Evolutionary conservation across 2,113 vertebrate genomes (phyloP).

Genomic region (Machaerirhynchus nigripectus): DNA sequence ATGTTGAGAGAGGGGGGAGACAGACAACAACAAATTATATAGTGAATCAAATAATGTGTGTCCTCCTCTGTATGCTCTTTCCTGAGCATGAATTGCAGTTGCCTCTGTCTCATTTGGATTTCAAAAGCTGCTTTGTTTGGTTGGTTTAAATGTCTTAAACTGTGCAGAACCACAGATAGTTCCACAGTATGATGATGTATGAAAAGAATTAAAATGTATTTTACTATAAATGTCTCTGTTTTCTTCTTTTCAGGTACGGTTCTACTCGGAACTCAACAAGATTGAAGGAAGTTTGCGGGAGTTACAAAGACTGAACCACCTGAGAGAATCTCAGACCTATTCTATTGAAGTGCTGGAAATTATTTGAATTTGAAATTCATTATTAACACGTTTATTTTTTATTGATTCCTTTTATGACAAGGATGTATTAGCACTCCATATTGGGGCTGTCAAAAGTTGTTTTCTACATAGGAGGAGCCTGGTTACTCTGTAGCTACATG

Average conservation of each 20-base stretch:
- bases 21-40: neutral
- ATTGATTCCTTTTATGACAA: conserved; percentile 47
- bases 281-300: conserved; percentile 87
- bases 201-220: neutral
- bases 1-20: neutral
- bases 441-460: conserved; percentile 42
- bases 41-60: neutral
- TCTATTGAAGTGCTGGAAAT: conserved; percentile 93
- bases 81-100: neutral
- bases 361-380: conserved; percentile 73
- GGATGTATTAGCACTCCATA: conserved; percentile 50
- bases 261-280: conserved; percentile 91
- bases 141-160: neutral
- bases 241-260: conserved; percentile 75
- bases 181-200: neutral
- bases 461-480: conserved; percentile 15
- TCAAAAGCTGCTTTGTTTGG: neutral
- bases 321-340: conserved; percentile 78
- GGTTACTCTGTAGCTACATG: conserved; percentile 1
- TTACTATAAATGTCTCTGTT: neutral
- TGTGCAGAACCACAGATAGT: neutral
- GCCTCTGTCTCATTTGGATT: neutral
- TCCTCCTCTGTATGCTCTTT: neutral
- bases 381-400: conserved; percentile 63
- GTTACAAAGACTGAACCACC: conserved; percentile 74